phyloP scores from a whole-genome alignment of 2,888 invertebrate species.

The Calameuta pallipes region DNA sequence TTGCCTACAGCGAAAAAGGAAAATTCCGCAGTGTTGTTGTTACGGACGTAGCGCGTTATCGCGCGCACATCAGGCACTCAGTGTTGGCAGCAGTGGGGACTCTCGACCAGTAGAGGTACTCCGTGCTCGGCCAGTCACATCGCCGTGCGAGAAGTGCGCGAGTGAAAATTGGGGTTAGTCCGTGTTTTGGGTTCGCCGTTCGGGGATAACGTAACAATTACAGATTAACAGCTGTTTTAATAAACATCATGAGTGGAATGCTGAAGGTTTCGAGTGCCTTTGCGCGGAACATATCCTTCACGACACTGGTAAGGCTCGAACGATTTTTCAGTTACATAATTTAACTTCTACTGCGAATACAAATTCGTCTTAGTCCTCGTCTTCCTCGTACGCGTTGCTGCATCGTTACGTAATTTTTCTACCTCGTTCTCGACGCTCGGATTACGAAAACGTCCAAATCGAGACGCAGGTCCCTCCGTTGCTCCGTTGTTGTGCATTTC shows the following conservation, averaged over 20 bases:
- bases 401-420: constrained; percentile 39
- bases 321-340: constrained; percentile 45
- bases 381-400: not conserved
- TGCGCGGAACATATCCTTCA: constrained; percentile 43
- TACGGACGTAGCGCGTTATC: not conserved
- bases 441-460: too few species aligned
- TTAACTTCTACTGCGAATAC: constrained; percentile 27
- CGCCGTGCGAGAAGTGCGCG: constrained; percentile 59
- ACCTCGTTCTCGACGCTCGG: too few species aligned
- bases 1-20: not conserved
- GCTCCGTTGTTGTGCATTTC: too few species aligned
- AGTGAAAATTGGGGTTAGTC: constrained; percentile 38
- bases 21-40: not conserved
- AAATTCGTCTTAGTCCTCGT: constrained; percentile 13
- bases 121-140: constrained; percentile 34
- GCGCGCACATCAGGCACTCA: not conserved
- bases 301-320: constrained; percentile 45
- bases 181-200: constrained; percentile 7
- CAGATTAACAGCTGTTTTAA: constrained; percentile 7
- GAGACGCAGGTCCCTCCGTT: too few species aligned
- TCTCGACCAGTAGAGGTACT: constrained; percentile 23
- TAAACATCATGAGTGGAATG: constrained; percentile 51
- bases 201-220: not conserved
- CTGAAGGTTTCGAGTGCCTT: constrained; percentile 55
- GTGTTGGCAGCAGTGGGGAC: constrained; percentile 35